Percentiles rank a stretch among this genome's conserved stretches.
Conservation (phyloP, 2,888 invertebrate genomes). For the Ptilodon capucinus region DNA sequence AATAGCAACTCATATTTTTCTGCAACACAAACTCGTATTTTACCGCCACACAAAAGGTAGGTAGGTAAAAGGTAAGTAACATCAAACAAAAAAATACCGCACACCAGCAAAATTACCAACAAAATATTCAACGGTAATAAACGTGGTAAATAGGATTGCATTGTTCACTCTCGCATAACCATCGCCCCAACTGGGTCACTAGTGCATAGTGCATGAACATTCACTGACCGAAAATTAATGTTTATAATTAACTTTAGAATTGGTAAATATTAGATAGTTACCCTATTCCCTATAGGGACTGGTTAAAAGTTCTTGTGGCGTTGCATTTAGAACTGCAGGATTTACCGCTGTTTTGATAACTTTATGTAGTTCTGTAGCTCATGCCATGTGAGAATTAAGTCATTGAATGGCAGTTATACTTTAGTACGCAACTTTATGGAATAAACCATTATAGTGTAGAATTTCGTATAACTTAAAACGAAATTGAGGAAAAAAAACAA, state of each 20-base stretch:
- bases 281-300: conserved; percentile 9
- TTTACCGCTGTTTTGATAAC: background rate
- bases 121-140: conserved; percentile 14
- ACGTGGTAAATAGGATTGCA: conserved; percentile 45
- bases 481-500: no score
- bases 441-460: no score
- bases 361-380: no score
- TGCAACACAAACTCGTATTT: background rate
- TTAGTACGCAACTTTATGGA: no score
- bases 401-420: no score
- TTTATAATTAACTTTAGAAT: conserved; percentile 41
- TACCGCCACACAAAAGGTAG: background rate
- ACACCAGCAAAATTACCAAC: background rate
- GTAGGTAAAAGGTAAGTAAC: background rate
- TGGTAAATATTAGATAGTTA: conserved; percentile 37
- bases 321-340: background rate
- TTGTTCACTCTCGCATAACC: conserved; percentile 37
- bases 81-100: background rate
- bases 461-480: no score
- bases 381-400: no score
- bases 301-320: background rate
- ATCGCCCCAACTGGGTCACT: conserved; percentile 27
- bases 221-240: conserved; percentile 39
- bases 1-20: background rate
- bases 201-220: conserved; percentile 17